Evolutionary conservation across 2,797 vertebrate genomes (phyloP), one percentile per base, ranked within the genome.

Genomic region (Myotis daubentonii): DNA sequence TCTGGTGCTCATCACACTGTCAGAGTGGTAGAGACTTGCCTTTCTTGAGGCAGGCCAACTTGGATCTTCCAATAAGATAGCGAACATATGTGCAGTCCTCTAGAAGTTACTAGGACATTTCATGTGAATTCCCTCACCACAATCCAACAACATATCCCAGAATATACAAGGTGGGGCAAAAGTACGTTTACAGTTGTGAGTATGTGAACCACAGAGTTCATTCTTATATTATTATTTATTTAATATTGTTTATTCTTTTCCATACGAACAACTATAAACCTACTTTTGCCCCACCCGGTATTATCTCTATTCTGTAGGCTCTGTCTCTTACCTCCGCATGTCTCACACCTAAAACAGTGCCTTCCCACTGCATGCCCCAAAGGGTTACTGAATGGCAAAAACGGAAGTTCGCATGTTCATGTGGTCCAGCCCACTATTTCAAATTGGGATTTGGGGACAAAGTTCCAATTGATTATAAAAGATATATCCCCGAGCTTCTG

Each of bases 81-180:
- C 1, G 8, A 79, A 47, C 30, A 25, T 1, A 8, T 13, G 12
- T 15, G 5, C 41, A 81, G 28, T 44, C 41, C n/a, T 80, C 36
- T 38, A n/a, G 25, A 70, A 87, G 38, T 87, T 13, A 5, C 38
- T 62, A 22, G 7, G 6, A 66, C 49, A 60, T 72, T 49, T 47
- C 70, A 70, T 5, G 5, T 44, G 23, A 57, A 44, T 57, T 76
- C 8, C 16, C 20, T 57, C 20, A 65, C 25, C 60, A 36, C 53
- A n/a, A 44, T 16, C n/a, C 38, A 49, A 23, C 0, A 1, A 17
- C 2, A 19, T 23, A 57, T 3, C 38, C 23, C 2, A 25, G 57
- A 53, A 36, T 60, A 12, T 12, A n/a, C 9, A 49, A 30, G 28
- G 17, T 75, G 44, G 28, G 28, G 72, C 44, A 49, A n/a, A 75